phyloP scores from a whole-genome alignment of 2,113 vertebrate species.

The Neodon shergylaensis region DNA sequence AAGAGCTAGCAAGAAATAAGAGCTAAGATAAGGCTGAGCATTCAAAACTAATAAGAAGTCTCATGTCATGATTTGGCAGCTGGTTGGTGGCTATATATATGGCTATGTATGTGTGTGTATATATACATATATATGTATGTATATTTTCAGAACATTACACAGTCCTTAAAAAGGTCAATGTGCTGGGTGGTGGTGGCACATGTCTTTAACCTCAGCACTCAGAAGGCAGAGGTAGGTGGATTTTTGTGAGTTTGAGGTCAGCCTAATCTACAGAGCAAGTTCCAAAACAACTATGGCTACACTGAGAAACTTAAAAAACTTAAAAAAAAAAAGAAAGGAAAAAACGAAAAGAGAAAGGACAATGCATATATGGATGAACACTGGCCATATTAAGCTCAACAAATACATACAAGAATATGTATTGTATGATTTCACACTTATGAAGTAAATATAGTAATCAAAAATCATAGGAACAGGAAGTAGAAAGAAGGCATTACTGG shows the following conservation, averaged over 20 bases:
- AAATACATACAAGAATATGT: neutral
- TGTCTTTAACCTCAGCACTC: too few species aligned
- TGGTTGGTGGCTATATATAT: neutral
- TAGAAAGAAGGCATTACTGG: neutral
- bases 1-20: neutral
- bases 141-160: neutral
- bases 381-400: neutral
- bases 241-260: too few species aligned
- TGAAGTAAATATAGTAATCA: neutral
- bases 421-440: neutral
- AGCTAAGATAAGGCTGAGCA: neutral
- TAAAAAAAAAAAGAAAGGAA: too few species aligned
- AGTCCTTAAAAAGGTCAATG: neutral
- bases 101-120: too few species aligned
- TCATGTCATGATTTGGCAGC: neutral
- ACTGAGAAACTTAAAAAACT: too few species aligned
- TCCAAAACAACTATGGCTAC: too few species aligned
- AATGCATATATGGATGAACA: neutral
- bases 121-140: neutral
- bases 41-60: neutral
- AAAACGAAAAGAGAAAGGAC: too few species aligned
- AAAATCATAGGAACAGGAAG: neutral
- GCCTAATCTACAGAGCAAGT: too few species aligned
- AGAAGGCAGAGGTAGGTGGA: too few species aligned
- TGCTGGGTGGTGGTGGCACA: fast-evolving